Percentiles rank a stretch among this genome's conserved stretches.
These are phyloP conservation scores for Leucosticte australis DNA, from an alignment of 2,113 vertebrate genomes.

Conservation along the genomic window DNA sequence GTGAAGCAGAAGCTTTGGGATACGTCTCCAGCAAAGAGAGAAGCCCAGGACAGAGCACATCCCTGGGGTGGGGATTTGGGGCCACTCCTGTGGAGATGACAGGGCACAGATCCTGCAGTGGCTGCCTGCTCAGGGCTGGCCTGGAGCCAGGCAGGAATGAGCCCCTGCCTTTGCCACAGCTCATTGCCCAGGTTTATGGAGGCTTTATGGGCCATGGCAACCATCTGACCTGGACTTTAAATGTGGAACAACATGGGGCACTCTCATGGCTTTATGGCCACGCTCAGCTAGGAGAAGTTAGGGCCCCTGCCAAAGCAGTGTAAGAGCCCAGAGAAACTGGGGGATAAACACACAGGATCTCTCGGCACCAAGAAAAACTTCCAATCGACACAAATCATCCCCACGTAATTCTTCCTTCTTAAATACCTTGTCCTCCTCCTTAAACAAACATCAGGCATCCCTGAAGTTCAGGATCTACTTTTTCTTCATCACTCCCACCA, in stretches of 20 bases:
- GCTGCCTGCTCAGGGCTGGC: background rate
- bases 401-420: background rate
- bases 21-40: background rate
- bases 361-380: background rate
- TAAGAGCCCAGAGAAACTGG: background rate
- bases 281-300: background rate
- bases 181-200: constrained; percentile 28
- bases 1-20: background rate
- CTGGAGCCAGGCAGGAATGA: background rate
- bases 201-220: constrained; percentile 16
- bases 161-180: background rate
- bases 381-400: background rate
- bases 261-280: background rate
- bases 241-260: background rate
- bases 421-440: background rate
- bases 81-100: background rate
- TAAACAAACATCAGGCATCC: background rate
- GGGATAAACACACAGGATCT: background rate
- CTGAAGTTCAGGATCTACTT: background rate
- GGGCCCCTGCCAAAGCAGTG: background rate
- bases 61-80: background rate
- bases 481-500: background rate
- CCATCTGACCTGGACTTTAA: background rate
- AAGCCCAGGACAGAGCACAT: background rate
- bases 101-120: too few relatives aligned